A percentile compares a stretch with the other conserved stretches of the same genome.
Evolutionary conservation across 2,888 invertebrate species (phyloP).

Genomic region (Notodonta dromedarius): DNA sequence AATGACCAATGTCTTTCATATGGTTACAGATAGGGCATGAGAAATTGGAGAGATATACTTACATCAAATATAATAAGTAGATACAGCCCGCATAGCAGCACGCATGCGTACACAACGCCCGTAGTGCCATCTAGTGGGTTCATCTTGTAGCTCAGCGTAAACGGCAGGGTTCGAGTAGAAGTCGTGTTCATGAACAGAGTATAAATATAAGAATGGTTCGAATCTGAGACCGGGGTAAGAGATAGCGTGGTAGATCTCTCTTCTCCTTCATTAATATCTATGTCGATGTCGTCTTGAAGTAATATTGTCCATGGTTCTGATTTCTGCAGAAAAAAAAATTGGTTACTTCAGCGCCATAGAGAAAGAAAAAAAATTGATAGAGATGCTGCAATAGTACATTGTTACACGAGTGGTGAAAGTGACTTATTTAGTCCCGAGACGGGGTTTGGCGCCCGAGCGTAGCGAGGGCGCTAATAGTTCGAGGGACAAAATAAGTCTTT

Average conservation of each 20-base stretch:
- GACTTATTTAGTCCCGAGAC: no score
- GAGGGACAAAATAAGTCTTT: no score
- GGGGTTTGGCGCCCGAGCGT: no score
- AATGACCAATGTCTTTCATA: no score
- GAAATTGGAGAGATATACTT: neutral
- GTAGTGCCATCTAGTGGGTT: conserved; percentile 11
- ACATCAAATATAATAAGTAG: conserved; percentile 18
- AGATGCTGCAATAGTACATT: no score
- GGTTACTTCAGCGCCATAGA: no score
- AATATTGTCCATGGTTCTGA: neutral
- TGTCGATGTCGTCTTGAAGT: neutral
- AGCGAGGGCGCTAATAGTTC: no score
- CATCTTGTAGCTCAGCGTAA: conserved; percentile 11
- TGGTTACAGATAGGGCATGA: no score
- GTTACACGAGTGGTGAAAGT: no score
- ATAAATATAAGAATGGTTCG: conserved; percentile 4
- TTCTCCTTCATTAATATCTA: conserved; percentile 5
- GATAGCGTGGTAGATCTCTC: neutral
- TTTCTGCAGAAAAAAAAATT: neutral
- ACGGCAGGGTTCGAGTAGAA: conserved; percentile 8
- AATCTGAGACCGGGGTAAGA: neutral
- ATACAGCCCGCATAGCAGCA: conserved; percentile 12
- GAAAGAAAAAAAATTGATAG: no score
- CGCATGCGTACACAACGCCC: conserved; percentile 16
- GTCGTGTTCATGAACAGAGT: conserved; percentile 8